phyloP scores from a whole-genome alignment of 2,888 invertebrate species.

The Parnassius glacialis region DNA sequence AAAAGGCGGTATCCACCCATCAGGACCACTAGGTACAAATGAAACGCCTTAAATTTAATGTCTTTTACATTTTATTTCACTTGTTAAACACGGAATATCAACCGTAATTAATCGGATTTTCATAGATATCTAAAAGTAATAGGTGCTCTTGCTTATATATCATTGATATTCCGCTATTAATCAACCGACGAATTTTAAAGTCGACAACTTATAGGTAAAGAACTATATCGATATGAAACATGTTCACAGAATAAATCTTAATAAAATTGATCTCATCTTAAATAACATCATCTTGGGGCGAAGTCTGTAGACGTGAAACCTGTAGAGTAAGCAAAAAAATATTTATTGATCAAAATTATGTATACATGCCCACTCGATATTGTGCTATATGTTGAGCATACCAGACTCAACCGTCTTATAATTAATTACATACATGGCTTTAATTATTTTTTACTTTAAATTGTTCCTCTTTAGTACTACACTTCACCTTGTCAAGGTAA shows the following conservation, averaged over 20 bases:
- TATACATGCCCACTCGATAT: not conserved
- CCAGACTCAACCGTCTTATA: not conserved
- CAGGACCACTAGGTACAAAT: no score
- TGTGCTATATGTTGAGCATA: not conserved
- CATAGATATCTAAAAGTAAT: conserved; percentile 13
- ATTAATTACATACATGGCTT: not conserved
- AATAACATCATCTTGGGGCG: conserved; percentile 68
- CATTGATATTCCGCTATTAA: conserved; percentile 45
- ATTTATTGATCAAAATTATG: conserved; percentile 25
- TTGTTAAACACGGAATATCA: not conserved
- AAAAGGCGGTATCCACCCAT: no score
- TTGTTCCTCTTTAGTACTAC: not conserved
- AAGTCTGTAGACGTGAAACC: conserved; percentile 42
- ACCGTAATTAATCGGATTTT: conserved; percentile 11
- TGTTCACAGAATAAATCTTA: conserved; percentile 75
- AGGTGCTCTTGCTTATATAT: conserved; percentile 33
- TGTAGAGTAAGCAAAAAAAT: conserved; percentile 52
- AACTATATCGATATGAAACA: conserved; percentile 57
- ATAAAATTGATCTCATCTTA: conserved; percentile 76
- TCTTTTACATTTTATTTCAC: no score
- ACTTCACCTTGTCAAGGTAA: not conserved
- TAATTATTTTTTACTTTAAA: not conserved
- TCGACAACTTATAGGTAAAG: conserved; percentile 61
- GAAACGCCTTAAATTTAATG: no score
- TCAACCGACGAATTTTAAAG: conserved; percentile 46